Base-by-base conservation (phyloP, 2,113 vertebrate species). In the Toxotes chatareus region DNA sequence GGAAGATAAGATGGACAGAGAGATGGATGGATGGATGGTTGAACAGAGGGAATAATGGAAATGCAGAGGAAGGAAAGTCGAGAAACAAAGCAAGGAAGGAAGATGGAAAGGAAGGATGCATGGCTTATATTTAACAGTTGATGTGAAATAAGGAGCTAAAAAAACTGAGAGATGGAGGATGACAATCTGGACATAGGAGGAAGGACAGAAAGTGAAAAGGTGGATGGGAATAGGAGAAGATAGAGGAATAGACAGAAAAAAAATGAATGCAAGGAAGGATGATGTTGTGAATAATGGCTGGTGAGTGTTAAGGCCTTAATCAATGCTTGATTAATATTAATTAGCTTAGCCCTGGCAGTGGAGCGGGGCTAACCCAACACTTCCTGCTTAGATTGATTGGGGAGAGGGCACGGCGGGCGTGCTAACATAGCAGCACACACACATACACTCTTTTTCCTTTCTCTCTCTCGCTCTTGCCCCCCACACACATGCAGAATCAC, bases 321-420 rank as follows among this genome's bases (percentile, higher is more conserved):
- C 94, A 92, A 95, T 95, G 94, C 90, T 92, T 94, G 93, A 95
- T 95, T 95, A 95, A 95, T 95, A 94, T 94, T 94, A 93, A 94
- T 94, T 93, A 49, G 42, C 92, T 91, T 88, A 90, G 70, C 87
- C 83, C 77, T 83, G 64, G 78, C 87, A 92, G 87, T 80, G 91
- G 92, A 93, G 89, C 78, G 86, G 82, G 87, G 88, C 90, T 89
- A 93, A 93, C 87, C 87, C 73, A 93, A 91, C 87, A 85, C 87
- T 91, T 93, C 88, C 92, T 92, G 62, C 86, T 79, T 74, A 90
- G 91, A 95, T 95, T 93, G 92, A 95, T 94, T 91, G 75, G 81
- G 64, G 68, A 80, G 76, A 89, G 84, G 89, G 86, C 90, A 93
- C 61, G 84, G 88, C 90, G 90, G 92, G 91, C 88, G 38, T 78